phyloP scores from a whole-genome alignment of 2,888 invertebrate species.

The Caradrina kadenii region DNA sequence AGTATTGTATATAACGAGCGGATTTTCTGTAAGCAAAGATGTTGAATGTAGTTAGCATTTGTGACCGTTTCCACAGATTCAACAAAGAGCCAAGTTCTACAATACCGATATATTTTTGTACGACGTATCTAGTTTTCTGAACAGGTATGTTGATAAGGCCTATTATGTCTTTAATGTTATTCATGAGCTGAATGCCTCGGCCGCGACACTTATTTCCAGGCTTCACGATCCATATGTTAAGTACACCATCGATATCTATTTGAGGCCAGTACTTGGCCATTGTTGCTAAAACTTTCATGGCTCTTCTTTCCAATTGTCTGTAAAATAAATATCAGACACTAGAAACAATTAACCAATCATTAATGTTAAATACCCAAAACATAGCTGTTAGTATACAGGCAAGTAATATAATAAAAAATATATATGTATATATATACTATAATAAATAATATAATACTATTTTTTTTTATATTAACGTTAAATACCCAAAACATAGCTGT shows the following conservation, averaged over 20 bases:
- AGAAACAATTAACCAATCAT: not conserved
- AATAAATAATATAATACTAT: no score
- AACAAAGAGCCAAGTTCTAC: conserved; percentile 13
- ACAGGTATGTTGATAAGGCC: conserved; percentile 93
- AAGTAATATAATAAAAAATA: no score
- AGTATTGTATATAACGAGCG: conserved; percentile 96
- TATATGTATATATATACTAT: no score
- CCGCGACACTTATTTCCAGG: conserved; percentile 98
- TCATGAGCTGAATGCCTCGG: conserved; percentile 96
- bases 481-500: no score
- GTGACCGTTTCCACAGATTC: conserved; percentile 14
- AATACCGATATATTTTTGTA: conserved; percentile 98
- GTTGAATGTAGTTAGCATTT: conserved; percentile 5
- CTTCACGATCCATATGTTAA: conserved; percentile 98
- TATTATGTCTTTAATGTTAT: conserved; percentile 96
- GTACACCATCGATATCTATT: conserved; percentile 95
- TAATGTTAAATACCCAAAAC: not conserved
- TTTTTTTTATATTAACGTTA: no score
- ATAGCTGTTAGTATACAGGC: not conserved
- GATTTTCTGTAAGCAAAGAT: conserved; percentile 92
- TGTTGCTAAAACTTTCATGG: conserved; percentile 91
- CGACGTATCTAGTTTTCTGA: conserved; percentile 95
- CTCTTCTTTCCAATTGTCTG: conserved; percentile 88
- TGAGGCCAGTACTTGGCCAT: conserved; percentile 95
- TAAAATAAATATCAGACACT: conserved; percentile 29